Conservation (phyloP, 2,888 invertebrate species). For the Acanthococcus lagerstroemiae region DNA sequence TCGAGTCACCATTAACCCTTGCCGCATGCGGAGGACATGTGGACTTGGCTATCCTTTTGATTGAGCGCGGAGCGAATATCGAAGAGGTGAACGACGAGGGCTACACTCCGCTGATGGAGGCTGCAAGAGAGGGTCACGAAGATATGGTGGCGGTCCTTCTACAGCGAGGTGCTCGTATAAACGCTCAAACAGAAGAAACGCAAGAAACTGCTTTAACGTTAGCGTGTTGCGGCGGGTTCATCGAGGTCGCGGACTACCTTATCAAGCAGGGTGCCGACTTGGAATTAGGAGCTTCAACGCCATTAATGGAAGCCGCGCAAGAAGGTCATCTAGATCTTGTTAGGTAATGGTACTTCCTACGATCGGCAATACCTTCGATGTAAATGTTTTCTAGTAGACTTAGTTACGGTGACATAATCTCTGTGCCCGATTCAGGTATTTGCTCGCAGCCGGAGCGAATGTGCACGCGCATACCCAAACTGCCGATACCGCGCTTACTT, state of each 20-base stretch:
- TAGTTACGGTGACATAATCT: too few relatives aligned
- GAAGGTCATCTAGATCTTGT: constrained; percentile 94
- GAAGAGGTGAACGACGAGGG: constrained; percentile 99
- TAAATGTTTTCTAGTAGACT: too few relatives aligned
- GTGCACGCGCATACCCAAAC: constrained; percentile 91
- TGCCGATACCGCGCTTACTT: constrained; percentile 89
- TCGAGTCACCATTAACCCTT: constrained; percentile 94
- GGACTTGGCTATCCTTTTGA: constrained; percentile 86
- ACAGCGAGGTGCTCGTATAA: constrained; percentile 90
- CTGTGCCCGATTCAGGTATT: too few relatives aligned
- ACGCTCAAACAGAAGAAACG: constrained; percentile 97
- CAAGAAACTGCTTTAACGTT: constrained; percentile 92
- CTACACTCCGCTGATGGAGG: constrained; percentile 98
- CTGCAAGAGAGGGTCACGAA: constrained; percentile 95
- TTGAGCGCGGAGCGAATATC: constrained; percentile 95
- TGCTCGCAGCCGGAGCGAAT: constrained; percentile 74
- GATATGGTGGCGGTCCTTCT: constrained; percentile 93
- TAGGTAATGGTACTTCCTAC: constrained; percentile 51
- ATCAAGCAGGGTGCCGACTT: constrained; percentile 91
- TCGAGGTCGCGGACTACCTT: constrained; percentile 89
- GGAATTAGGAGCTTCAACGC: constrained; percentile 89
- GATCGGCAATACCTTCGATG: not conserved
- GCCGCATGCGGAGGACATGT: constrained; percentile 99
- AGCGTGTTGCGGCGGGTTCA: constrained; percentile 89
- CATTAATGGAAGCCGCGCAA: constrained; percentile 97